Base-by-base conservation (phyloP, 2,888 invertebrate genomes). In the Abrostola tripartita region DNA sequence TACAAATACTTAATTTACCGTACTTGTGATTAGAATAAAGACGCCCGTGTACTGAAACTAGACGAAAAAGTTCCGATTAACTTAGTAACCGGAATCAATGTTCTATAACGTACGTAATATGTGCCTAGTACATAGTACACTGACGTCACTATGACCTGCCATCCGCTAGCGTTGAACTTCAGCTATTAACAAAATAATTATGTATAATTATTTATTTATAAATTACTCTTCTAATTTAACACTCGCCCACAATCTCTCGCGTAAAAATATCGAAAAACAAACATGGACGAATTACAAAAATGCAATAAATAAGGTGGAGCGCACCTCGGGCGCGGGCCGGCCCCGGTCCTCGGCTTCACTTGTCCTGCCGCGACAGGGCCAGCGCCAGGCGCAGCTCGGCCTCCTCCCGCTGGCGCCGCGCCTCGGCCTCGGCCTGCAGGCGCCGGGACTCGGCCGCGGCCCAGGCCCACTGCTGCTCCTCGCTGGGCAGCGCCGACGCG, bases 391-490 rank as follows among this genome's bases (percentile, higher is more conserved):
- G 96, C 58, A 97, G 90, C 81, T 97, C 97, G n/a, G 96, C 96
- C 71, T 97, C 96, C 83, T 97, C 97, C 69, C 94, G 95, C 59
- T 95, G 90, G 53, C 95, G 91, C 71, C 95, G 90, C 57, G 92
- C 95, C 68, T 95, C 95, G 12, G 96, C 93, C 76, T 96, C 96
- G 67, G 95, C 97, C 76, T 95, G 95, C 70, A 95, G 91, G 49
- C 95, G 90, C 69, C 95, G 91, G 56, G 92, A 95, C 74, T 95
- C 95, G 10, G 96, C 94, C 72, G 96, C 96, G 71, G 96, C 97
- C 97, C 97, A 97, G 14, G 96, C 96, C 85, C 97, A 89, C 89
- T 97, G 97, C 85, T 96, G 95, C 81, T 96, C 96, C 85, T 97
- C 97, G 0, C 94, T 92, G 0, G 95, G 91, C 77, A 92, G 59